Evolutionary conservation across 2,888 invertebrate genomes (phyloP), one percentile per base, ranked within the genome.

Genomic region (Sylvicola fuscatus): DNA sequence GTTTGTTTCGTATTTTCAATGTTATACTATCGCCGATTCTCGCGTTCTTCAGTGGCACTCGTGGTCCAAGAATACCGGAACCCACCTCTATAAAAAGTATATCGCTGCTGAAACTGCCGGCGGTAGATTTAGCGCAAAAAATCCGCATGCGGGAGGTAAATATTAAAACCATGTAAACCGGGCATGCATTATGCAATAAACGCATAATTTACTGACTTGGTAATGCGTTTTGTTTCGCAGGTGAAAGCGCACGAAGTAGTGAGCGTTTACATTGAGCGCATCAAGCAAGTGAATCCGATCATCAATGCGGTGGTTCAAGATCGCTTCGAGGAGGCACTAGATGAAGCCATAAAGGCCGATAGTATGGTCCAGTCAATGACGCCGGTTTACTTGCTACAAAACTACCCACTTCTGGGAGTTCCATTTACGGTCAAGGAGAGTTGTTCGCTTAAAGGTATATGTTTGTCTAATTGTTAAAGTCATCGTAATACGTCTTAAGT

Each of bases 381-480:
- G 3, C 31, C 39, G 2, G 48, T 50, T 14, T 53, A 60, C 31
- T 48, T 70, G 33, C 51, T 61, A 2, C 50, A 49, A 3, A 58
- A 64, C 13, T 64, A 67, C 41, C 86, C 86, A 1, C 57, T 87
- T 36, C 59, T 86, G 2, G 87, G 87, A 0, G 68, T 87, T 13
- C 87, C 87, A 0, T 65, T 83, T 32, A 81, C 83, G 3, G 71
- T 80, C 1, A 87, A 87, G 51, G 83, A 84, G 53, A 73, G 77
- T 44, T 77, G 84, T 46, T 67, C 67, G 1, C 60, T 84, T 1
- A 66, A 67, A 60, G 83, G 84, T 78, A 47, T 47, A 45, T 40
- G n/a, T n/a, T n/a, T 7, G 7, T 31, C 13, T 14, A 31, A 32
- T 13, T n/a, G n/a, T 21, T 6, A 8, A 21, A n/a, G n/a, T n/a